A percentile compares a stretch with the other conserved stretches of the same genome.
Conservation (phyloP, 2,888 invertebrate genomes). For the Pomacea canaliculata region DNA sequence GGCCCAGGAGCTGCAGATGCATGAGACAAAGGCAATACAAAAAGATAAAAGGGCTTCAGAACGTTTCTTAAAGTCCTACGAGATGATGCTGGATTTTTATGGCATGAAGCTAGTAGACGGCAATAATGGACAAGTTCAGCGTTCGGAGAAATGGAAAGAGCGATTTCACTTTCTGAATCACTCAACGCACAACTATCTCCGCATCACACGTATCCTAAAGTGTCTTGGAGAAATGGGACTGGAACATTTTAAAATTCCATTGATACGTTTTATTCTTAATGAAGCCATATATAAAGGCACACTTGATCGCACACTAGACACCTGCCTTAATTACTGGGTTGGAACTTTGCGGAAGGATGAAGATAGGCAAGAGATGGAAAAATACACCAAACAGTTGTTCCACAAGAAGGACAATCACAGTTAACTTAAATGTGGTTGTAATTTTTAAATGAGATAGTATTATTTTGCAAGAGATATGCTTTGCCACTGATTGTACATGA, state of each 20-base stretch:
- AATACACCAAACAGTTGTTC: constrained; percentile 5
- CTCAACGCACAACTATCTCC: constrained; percentile 63
- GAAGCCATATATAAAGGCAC: constrained; percentile 51
- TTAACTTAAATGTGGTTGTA: neutral
- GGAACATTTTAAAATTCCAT: constrained; percentile 58
- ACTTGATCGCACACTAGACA: constrained; percentile 46
- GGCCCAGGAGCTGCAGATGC: constrained; percentile 59
- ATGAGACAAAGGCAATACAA: constrained; percentile 58
- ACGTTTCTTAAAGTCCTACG: constrained; percentile 57
- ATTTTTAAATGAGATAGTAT: no score
- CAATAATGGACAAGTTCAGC: constrained; percentile 46
- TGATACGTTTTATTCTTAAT: constrained; percentile 55
- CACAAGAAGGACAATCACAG: neutral
- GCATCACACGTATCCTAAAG: constrained; percentile 67
- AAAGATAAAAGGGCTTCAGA: constrained; percentile 37
- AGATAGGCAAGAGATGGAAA: constrained; percentile 41
- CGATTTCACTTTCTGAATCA: constrained; percentile 58
- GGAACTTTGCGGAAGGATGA: constrained; percentile 53
- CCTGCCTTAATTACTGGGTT: constrained; percentile 63
- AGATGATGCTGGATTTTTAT: constrained; percentile 67
- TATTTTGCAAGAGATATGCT: no score
- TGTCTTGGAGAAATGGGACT: constrained; percentile 63
- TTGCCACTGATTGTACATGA: no score
- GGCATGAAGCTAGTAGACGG: constrained; percentile 57
- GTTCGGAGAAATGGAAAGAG: constrained; percentile 52